Conservation (phyloP, 2,797 vertebrate genomes). For the Dermochelys coriacea region DNA sequence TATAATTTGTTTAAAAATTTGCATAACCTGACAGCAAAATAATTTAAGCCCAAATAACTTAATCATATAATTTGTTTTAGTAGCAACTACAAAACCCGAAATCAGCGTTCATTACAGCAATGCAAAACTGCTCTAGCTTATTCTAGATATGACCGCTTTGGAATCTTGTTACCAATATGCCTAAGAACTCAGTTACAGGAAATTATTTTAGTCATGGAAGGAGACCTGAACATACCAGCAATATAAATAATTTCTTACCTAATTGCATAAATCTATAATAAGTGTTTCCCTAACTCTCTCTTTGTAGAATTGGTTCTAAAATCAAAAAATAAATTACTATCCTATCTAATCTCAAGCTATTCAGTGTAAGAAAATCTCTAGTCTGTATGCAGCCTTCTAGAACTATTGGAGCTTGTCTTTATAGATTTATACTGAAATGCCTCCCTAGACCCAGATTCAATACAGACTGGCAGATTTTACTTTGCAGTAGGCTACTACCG, state of each 20-base stretch:
- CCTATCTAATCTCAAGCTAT: neutral
- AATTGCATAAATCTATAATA: neutral
- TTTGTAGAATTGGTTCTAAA: neutral
- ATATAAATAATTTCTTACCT: neutral
- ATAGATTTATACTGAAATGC: fast-evolving
- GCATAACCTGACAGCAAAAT: neutral
- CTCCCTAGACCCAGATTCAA: neutral
- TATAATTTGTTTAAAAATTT: too few species aligned
- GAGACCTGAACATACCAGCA: neutral
- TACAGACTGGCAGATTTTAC: neutral
- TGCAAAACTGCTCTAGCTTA: neutral
- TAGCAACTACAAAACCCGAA: neutral
- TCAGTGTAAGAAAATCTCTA: neutral
- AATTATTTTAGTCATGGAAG: neutral
- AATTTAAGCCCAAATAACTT: neutral
- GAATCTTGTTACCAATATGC: too few species aligned
- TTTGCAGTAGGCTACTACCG: fast-evolving
- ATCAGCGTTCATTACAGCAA: neutral
- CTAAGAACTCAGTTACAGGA: neutral
- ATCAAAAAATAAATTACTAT: neutral
- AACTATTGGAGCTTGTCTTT: neutral
- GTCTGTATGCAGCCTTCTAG: neutral
- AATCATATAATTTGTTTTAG: neutral
- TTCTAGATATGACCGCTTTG: neutral
- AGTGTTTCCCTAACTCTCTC: fast-evolving